Evolutionary conservation across 2,888 invertebrate species (phyloP).

Genomic region (Cryptosula pallasiana): DNA sequence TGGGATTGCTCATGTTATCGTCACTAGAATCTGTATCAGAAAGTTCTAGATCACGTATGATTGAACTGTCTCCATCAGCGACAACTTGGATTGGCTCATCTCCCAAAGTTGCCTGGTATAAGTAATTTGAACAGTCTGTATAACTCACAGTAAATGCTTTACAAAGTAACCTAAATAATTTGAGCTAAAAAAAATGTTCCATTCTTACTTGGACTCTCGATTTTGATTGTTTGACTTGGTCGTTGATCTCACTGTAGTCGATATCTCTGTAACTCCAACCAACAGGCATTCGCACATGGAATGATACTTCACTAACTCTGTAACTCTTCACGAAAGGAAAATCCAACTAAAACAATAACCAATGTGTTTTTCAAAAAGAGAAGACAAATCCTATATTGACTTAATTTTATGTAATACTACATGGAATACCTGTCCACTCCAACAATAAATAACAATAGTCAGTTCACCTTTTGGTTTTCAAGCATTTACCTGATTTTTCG

Average conservation of each 20-base stretch:
- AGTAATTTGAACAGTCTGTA: no score
- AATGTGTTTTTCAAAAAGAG: no score
- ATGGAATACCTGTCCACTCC: no score
- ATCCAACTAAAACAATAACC: conserved; percentile 41
- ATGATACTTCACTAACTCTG: conserved; percentile 40
- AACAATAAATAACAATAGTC: no score
- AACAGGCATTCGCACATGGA: conserved; percentile 37
- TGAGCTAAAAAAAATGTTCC: not conserved
- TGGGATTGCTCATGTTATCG: not conserved
- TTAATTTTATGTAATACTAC: no score
- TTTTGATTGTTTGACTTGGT: conserved; percentile 1
- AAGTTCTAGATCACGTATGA: not conserved
- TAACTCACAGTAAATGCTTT: not conserved
- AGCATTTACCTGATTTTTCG: conserved; percentile 48
- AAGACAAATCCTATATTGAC: no score
- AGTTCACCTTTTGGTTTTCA: no score
- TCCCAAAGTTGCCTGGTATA: not conserved
- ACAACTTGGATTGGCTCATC: conserved; percentile 8
- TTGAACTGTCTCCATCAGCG: not conserved
- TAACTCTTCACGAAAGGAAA: conserved; percentile 44
- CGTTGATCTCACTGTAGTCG: conserved; percentile 29
- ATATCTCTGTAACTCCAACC: conserved; percentile 44
- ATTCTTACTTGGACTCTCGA: not conserved
- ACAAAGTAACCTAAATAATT: not conserved
- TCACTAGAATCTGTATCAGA: conserved; percentile 8